Evolutionary conservation across 2,888 invertebrate species (phyloP).

Genomic region (Aphrophora alni): DNA sequence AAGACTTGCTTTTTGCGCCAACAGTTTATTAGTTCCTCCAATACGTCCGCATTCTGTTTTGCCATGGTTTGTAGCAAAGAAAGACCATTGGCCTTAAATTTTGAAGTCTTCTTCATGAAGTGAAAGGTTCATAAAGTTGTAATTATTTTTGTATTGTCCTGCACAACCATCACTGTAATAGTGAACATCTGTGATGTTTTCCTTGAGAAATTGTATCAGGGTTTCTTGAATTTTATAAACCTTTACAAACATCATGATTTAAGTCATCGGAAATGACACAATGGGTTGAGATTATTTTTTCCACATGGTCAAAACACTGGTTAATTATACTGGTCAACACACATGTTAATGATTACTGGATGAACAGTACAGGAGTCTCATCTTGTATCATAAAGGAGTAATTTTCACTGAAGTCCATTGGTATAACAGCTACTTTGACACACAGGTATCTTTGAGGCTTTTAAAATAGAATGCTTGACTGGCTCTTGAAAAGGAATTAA

Average conservation of each 20-base stretch:
- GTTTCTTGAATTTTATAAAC: constrained; percentile 18
- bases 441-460: not conserved
- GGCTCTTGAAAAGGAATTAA: constrained; percentile 18
- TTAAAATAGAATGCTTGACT: no score
- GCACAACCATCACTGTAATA: constrained; percentile 12
- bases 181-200: no score
- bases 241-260: constrained; percentile 9
- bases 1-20: not conserved
- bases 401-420: constrained; percentile 4
- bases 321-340: no score
- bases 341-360: constrained; percentile 14
- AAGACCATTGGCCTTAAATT: constrained; percentile 13
- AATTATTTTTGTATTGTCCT: not conserved
- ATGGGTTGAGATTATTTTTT: constrained; percentile 15
- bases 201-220: no score
- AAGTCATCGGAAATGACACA: constrained; percentile 11
- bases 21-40: no score
- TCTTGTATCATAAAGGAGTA: not conserved
- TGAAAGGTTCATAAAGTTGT: constrained; percentile 10
- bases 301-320: no score
- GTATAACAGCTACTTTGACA: no score
- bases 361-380: constrained; percentile 22
- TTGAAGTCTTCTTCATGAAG: constrained; percentile 13
- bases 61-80: constrained; percentile 11
- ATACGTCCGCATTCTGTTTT: not conserved